Evolutionary conservation across 2,113 vertebrate genomes (phyloP).

Genomic region (Haemorhous mexicanus): DNA sequence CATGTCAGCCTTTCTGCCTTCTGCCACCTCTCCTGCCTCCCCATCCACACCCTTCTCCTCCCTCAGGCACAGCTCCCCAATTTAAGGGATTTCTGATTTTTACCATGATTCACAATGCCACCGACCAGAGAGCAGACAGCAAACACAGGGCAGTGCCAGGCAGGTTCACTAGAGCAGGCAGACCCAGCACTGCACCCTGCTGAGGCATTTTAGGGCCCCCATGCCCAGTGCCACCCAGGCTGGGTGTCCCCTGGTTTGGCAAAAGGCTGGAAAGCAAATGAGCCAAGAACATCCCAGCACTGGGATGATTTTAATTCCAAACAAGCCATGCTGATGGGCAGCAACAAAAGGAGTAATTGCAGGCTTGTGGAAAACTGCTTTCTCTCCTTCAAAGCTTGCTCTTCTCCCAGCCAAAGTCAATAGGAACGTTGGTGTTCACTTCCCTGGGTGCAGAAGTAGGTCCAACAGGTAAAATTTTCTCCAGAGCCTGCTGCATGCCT

Average conservation of each 20-base stretch:
- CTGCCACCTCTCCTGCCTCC: neutral
- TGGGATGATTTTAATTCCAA: neutral
- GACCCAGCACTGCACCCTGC: neutral
- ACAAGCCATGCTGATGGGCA: neutral
- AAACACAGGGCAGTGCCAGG: neutral
- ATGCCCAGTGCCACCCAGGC: neutral
- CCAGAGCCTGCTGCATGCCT: neutral
- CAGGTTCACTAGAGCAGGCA: neutral
- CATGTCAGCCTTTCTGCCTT: neutral
- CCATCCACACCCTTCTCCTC: neutral
- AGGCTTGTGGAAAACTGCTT: neutral
- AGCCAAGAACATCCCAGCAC: slow-evolving; percentile 10
- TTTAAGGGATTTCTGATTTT: neutral
- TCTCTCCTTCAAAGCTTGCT: neutral
- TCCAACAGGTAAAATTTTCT: neutral
- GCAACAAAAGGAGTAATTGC: slow-evolving; percentile 14
- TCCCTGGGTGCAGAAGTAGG: neutral
- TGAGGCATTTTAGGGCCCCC: neutral
- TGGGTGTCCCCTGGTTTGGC: neutral
- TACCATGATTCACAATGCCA: rapidly evolving
- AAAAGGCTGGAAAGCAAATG: neutral
- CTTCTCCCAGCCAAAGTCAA: slow-evolving; percentile 1
- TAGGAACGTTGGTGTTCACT: neutral
- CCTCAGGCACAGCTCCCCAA: neutral
- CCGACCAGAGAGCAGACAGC: neutral